Evolutionary conservation across 1,140 invertebrate species (phyloP).

Genomic region (Caerostris extrusa): DNA sequence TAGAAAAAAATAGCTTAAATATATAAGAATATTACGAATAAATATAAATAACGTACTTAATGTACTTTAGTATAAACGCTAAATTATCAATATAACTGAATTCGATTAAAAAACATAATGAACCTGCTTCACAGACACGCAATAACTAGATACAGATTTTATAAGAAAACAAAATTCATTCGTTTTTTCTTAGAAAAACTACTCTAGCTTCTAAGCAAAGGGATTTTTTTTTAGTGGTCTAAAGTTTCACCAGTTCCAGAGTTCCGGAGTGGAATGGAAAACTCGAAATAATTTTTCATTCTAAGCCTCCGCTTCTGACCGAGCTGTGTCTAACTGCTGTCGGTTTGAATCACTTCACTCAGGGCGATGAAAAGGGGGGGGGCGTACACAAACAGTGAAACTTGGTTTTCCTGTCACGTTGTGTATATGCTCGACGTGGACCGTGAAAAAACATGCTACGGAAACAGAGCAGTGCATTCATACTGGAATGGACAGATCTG

Average conservation of each 20-base stretch:
- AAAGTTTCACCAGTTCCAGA: not conserved
- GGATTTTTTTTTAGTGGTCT: not conserved
- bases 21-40: too few species aligned
- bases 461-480: not conserved
- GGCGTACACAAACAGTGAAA: not conserved
- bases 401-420: constrained; percentile 51
- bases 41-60: too few species aligned
- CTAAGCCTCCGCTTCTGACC: not conserved
- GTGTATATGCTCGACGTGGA: not conserved
- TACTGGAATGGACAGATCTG: constrained; percentile 34
- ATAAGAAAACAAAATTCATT: too few species aligned
- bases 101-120: too few species aligned
- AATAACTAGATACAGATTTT: too few species aligned
- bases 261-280: not conserved
- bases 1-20: too few species aligned
- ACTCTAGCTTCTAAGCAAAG: too few species aligned
- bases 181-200: too few species aligned
- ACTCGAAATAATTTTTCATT: not conserved
- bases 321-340: not conserved
- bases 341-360: not conserved
- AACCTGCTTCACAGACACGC: too few species aligned
- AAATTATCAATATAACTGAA: too few species aligned
- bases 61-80: too few species aligned
- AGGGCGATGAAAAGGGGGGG: not conserved
- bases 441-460: constrained; percentile 23